These are phyloP conservation scores for Perdita meconis DNA, from an alignment of 2,888 invertebrate genomes.

Conservation along the genomic window DNA sequence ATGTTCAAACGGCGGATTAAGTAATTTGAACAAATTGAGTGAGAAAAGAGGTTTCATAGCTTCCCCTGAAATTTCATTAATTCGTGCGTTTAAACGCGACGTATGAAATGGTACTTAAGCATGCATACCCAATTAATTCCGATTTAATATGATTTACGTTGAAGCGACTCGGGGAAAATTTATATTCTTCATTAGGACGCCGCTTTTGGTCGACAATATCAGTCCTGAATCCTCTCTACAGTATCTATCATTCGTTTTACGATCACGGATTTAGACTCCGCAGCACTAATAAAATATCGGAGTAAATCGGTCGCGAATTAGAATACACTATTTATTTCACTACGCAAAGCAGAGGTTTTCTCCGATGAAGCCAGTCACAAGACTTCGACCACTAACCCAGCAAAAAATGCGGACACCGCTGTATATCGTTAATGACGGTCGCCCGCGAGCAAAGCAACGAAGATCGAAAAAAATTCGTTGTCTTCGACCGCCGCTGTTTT, in stretches of 20 bases:
- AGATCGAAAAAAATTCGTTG: conserved; percentile 5
- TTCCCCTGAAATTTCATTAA: not conserved
- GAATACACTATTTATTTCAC: too few relatives aligned
- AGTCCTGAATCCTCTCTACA: too few relatives aligned
- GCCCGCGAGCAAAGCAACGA: not conserved
- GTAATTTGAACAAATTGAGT: not conserved
- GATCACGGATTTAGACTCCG: too few relatives aligned
- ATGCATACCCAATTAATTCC: too few relatives aligned
- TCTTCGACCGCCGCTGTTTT: not conserved
- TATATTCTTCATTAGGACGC: not conserved
- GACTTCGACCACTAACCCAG: too few relatives aligned
- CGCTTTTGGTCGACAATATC: not conserved
- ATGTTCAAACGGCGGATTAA: not conserved
- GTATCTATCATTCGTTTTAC: too few relatives aligned
- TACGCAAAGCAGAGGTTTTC: too few relatives aligned
- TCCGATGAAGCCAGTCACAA: too few relatives aligned
- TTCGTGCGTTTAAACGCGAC: not conserved
- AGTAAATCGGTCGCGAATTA: too few relatives aligned
- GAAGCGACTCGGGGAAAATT: not conserved
- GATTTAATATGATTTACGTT: not conserved
- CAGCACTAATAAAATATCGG: too few relatives aligned
- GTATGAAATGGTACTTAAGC: conserved; percentile 2
- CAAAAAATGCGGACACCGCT: too few relatives aligned
- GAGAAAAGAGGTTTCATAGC: not conserved
- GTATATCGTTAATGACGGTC: not conserved